A percentile compares a stretch with the other conserved stretches of the same genome.
Evolutionary conservation across 30 jellyfish, hydroid and myxozoan genomes (phyloP).

Genomic region (Chrysaora quinquecirrha): DNA sequence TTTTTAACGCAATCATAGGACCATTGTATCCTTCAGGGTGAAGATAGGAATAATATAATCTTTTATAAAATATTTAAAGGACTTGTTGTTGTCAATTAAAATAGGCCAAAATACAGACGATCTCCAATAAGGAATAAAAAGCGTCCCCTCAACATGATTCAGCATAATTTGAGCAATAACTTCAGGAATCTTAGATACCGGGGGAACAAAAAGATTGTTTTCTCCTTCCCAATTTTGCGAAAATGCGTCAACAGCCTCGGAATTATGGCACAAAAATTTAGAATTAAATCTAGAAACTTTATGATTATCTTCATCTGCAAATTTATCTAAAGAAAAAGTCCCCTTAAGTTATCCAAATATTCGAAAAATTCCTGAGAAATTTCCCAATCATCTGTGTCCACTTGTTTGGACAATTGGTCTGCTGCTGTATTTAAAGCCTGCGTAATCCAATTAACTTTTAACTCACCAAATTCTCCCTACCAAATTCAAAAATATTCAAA

Average conservation of each 20-base stretch:
- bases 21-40: neutral
- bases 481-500: neutral
- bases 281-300: slow-evolving; percentile 10
- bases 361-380: neutral
- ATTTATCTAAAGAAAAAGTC: neutral
- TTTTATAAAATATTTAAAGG: neutral
- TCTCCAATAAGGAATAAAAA: slow-evolving; percentile 22
- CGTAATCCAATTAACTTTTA: slow-evolving; percentile 5
- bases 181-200: slow-evolving; percentile 1
- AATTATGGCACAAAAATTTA: neutral
- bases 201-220: slow-evolving; percentile 14
- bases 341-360: neutral
- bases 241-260: slow-evolving; percentile 43
- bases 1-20: neutral
- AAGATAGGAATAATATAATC: neutral
- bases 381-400: neutral
- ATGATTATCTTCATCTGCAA: neutral
- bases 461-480: neutral
- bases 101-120: slow-evolving; percentile 32
- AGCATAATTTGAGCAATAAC: slow-evolving; percentile 5
- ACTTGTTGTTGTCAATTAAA: neutral
- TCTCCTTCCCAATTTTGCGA: slow-evolving; percentile 23
- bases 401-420: neutral
- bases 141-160: slow-evolving; percentile 2
- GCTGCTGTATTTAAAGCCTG: neutral